These are phyloP conservation scores for Rhinolophus ferrumequinum DNA, from an alignment of 2,113 vertebrate species.

Conservation along the genomic window DNA sequence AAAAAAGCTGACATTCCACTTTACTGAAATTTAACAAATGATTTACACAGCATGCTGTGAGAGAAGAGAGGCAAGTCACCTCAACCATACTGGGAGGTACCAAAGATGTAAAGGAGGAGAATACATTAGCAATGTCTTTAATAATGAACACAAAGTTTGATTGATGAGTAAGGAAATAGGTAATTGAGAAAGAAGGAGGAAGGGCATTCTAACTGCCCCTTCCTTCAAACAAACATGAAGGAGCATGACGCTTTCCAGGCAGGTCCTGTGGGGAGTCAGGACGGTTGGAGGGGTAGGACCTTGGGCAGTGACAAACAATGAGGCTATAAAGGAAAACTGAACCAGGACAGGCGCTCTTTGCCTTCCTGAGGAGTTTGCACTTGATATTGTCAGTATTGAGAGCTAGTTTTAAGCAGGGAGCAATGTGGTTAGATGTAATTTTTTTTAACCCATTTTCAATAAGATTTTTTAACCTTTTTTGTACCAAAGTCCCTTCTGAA, in stretches of 20 bases:
- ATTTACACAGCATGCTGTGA: neutral
- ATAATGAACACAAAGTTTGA: neutral
- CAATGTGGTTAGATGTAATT: neutral
- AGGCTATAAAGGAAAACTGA: neutral
- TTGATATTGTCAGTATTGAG: neutral
- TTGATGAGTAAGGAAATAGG: neutral
- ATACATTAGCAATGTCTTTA: neutral
- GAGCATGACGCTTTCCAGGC: neutral
- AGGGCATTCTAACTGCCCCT: too few species aligned
- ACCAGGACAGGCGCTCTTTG: neutral
- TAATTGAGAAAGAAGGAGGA: neutral
- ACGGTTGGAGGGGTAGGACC: neutral
- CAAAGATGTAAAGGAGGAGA: neutral
- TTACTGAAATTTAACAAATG: neutral
- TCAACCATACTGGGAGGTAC: neutral
- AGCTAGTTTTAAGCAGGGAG: neutral
- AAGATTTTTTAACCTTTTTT: neutral
- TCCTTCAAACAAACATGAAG: neutral
- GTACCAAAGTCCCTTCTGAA: neutral
- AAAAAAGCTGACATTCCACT: neutral
- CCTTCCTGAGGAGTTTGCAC: neutral
- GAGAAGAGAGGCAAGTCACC: neutral
- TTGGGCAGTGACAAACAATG: neutral
- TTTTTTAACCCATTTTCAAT: neutral
- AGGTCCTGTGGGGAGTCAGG: neutral